phyloP scores from a whole-genome alignment of 1,140 invertebrate species.

The Trissolcus basalis region DNA sequence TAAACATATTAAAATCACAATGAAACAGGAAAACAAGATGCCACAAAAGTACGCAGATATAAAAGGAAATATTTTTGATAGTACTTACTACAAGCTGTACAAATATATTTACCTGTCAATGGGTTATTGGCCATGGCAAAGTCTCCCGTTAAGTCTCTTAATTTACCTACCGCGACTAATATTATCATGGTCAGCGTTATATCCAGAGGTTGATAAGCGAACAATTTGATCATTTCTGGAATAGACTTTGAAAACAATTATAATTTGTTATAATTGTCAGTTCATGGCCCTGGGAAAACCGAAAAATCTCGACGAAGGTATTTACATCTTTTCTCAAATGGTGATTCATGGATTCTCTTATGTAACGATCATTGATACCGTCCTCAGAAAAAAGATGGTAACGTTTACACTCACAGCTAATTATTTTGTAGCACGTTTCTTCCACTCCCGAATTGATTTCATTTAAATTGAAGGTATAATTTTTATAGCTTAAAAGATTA shows the following conservation, averaged over 20 bases:
- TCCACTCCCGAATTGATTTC: too few species aligned
- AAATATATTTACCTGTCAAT: constrained; percentile 42
- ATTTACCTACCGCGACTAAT: constrained; percentile 31
- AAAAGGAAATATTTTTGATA: constrained; percentile 28
- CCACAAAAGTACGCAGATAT: not conserved
- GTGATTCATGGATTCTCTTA: constrained; percentile 27
- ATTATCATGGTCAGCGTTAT: constrained; percentile 37
- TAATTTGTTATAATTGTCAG: constrained; percentile 4
- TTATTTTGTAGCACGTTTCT: too few species aligned
- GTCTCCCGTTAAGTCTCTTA: constrained; percentile 23
- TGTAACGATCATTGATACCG: constrained; percentile 27
- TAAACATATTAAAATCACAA: too few species aligned
- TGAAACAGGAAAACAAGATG: too few species aligned
- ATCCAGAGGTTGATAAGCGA: constrained; percentile 30
- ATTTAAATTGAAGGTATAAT: not conserved
- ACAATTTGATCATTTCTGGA: not conserved
- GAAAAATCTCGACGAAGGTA: constrained; percentile 32
- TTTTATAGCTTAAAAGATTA: not conserved
- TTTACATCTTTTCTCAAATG: constrained; percentile 38
- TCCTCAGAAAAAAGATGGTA: constrained; percentile 7
- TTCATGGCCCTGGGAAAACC: constrained; percentile 12
- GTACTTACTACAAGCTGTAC: constrained; percentile 28
- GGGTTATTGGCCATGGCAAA: constrained; percentile 45
- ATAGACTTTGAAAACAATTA: too few species aligned
- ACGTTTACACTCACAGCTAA: not conserved